Evolutionary conservation across 2,888 invertebrate genomes (phyloP).

Genomic region (Pseudococcus longispinus): DNA sequence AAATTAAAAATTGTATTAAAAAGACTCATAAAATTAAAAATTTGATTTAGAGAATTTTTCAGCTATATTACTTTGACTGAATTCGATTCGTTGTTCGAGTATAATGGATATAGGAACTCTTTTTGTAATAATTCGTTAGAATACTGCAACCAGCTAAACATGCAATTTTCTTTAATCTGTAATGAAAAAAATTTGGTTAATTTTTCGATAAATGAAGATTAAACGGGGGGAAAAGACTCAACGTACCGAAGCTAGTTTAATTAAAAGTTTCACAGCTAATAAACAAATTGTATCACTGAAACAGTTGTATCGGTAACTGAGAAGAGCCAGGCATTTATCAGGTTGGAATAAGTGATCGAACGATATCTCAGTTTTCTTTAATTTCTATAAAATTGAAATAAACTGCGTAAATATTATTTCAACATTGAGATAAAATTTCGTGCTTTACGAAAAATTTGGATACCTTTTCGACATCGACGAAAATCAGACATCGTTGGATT

Average conservation of each 20-base stretch:
- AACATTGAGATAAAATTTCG: too few relatives aligned
- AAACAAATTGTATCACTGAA: constrained; percentile 48
- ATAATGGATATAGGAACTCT: constrained; percentile 51
- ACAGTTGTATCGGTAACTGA: constrained; percentile 51
- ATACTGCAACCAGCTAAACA: constrained; percentile 54
- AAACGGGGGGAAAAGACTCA: not conserved
- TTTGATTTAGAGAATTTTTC: not conserved
- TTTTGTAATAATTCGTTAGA: constrained; percentile 52
- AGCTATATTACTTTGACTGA: constrained; percentile 6
- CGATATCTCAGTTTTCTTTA: constrained; percentile 43
- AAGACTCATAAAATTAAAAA: not conserved
- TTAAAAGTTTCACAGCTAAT: constrained; percentile 46
- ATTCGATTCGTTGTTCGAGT: constrained; percentile 48
- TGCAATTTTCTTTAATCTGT: constrained; percentile 50
- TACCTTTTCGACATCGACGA: constrained; percentile 50
- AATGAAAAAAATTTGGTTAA: not conserved
- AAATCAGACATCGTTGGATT: constrained; percentile 48
- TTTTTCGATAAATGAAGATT: not conserved
- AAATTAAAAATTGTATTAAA: not conserved
- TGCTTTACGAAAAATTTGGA: too few relatives aligned
- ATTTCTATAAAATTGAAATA: constrained; percentile 31
- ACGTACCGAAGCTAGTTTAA: constrained; percentile 48
- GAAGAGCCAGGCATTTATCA: constrained; percentile 46
- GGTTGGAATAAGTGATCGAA: constrained; percentile 51
- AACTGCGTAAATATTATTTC: not conserved